Evolutionary conservation across 2,113 vertebrate species (phyloP), one percentile per base, ranked within the genome.

Genomic region (Chunga burmeisteri): DNA sequence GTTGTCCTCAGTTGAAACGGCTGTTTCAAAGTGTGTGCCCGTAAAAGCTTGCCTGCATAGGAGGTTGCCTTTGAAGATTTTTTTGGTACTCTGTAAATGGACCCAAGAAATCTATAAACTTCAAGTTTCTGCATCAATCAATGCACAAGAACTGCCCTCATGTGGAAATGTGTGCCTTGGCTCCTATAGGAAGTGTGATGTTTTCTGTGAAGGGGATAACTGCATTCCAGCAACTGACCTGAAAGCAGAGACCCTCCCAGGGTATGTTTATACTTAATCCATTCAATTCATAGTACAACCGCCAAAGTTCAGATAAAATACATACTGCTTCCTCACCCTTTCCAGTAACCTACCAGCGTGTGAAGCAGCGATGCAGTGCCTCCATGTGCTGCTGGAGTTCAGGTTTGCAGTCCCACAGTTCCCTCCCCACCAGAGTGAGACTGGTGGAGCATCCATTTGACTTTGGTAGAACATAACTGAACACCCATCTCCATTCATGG

Each of bases 361-460:
- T 49, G 20, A 63, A 72, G 47, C 36, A 56, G n/a, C 2, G 3
- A 38, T 7, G 23, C 12, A 14, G 49, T 16, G 16, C 16, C n/a
- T 67, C 42, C 3, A 0, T 2, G 0, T 56, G 36, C 16, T 44
- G 40, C 61, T 2, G 0, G 13, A 79, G 13, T 27, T 58, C 1
- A 3, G 9, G 16, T 56, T 40, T 79, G 36, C 4, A 30, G 34
- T 34, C 36, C 30, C 19, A 36, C 32, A 30, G n/a, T 52, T 72
- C 42, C 38, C 22, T 66, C 19, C 25, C 2, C 17, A 1, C 25
- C 0, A 0, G 26, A 71, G 13, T 0, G 2, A 55, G 81, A 94
- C 73, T 75, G 55, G n/a, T 52, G 36, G 20, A n/a, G 16, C 10
- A 2, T 71, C 65, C 62, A 42, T 84, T 59, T 86, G 47, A 32